Conservation (phyloP, 2,888 invertebrate species). For the Chesias legatella region DNA sequence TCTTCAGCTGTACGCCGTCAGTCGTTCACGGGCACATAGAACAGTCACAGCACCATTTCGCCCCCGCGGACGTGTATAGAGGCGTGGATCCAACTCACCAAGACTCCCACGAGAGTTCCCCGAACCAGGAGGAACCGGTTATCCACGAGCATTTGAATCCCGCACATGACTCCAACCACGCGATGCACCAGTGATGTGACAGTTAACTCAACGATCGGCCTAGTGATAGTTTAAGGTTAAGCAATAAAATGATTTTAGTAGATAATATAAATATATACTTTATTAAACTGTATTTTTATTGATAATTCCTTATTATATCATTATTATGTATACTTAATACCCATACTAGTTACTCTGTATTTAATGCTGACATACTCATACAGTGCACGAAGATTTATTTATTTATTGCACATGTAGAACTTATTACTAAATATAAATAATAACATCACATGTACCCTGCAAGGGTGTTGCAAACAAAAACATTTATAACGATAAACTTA, state of each 20-base stretch:
- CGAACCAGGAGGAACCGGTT: slow-evolving; percentile 20
- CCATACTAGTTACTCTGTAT: no score
- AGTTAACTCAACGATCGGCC: not conserved
- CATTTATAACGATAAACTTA: no score
- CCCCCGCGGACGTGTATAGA: slow-evolving; percentile 39
- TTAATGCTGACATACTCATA: no score
- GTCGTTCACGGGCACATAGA: slow-evolving; percentile 54
- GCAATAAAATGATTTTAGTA: not conserved
- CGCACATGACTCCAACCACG: slow-evolving; percentile 34
- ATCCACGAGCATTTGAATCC: slow-evolving; percentile 33
- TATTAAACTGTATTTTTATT: no score
- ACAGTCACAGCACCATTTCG: slow-evolving; percentile 36
- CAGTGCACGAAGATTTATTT: no score
- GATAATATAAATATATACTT: no score
- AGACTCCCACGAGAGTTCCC: slow-evolving; percentile 32
- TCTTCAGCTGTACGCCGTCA: slow-evolving; percentile 65
- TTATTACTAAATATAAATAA: no score
- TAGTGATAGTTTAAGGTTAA: slow-evolving; percentile 3
- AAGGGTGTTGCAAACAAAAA: no score
- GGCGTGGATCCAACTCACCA: slow-evolving; percentile 40
- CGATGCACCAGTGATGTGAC: slow-evolving; percentile 25
- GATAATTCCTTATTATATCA: no score
- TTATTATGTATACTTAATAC: no score
- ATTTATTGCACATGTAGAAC: no score
- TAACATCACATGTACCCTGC: no score